phyloP scores from a whole-genome alignment of 2,113 vertebrate species.

The Columba livia region DNA sequence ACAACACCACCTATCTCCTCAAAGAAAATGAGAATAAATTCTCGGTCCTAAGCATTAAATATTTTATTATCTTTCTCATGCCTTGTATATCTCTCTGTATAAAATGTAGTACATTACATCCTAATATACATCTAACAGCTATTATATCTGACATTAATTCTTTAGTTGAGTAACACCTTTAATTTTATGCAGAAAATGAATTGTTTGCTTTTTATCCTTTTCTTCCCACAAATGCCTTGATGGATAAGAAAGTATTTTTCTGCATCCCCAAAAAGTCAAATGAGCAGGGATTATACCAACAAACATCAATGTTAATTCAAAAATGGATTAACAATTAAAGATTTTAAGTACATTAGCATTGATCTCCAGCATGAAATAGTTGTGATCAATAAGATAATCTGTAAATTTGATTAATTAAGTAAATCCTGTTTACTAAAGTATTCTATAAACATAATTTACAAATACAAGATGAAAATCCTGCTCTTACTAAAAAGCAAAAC shows the following conservation, averaged over 20 bases:
- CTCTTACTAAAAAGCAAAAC: neutral
- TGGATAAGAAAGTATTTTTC: slow-evolving; percentile 36
- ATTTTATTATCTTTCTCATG: neutral
- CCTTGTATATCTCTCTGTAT: neutral
- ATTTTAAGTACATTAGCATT: slow-evolving; percentile 88
- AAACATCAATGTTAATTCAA: slow-evolving; percentile 77
- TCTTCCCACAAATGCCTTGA: neutral
- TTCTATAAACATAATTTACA: slow-evolving; percentile 79
- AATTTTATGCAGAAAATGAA: neutral
- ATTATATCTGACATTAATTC: neutral
- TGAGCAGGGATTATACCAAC: slow-evolving; percentile 68
- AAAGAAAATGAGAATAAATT: neutral
- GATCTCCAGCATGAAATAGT: slow-evolving; percentile 77
- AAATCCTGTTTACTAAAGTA: slow-evolving; percentile 88
- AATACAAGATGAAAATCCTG: slow-evolving; percentile 41
- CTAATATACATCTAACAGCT: neutral
- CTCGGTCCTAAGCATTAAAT: neutral
- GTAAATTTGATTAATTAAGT: slow-evolving; percentile 89
- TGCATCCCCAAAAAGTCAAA: slow-evolving; percentile 27
- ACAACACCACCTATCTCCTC: neutral
- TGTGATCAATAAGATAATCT: slow-evolving; percentile 89
- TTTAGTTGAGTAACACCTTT: neutral
- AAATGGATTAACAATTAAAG: slow-evolving; percentile 86
- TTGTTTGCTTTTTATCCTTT: neutral
- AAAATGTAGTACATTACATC: neutral